phyloP scores from a whole-genome alignment of 2,888 invertebrate species.

The Drosophila macrospina region DNA sequence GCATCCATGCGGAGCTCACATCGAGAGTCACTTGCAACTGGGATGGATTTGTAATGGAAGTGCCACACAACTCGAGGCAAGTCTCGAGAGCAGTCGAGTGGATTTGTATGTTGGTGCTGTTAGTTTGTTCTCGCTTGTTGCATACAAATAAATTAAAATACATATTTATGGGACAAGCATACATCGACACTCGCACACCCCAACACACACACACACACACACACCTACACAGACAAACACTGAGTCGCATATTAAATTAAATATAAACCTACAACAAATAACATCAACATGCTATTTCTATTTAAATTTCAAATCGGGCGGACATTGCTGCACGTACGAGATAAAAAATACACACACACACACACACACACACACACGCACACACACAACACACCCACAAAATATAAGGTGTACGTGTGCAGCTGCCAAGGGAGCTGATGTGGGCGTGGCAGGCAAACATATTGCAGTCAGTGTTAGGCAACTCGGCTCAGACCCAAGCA shows the following conservation, averaged over 20 bases:
- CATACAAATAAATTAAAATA: slow-evolving; percentile 64
- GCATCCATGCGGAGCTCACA: slow-evolving; percentile 54
- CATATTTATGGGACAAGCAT: slow-evolving; percentile 50
- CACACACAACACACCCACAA: slow-evolving; percentile 5
- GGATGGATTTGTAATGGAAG: slow-evolving; percentile 38
- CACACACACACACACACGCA: slow-evolving; percentile 22
- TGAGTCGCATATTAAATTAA: slow-evolving; percentile 66
- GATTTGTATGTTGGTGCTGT: slow-evolving; percentile 32
- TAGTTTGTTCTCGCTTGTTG: slow-evolving; percentile 43
- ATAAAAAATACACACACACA: slow-evolving; percentile 66
- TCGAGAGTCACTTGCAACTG: slow-evolving; percentile 47
- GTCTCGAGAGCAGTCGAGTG: slow-evolving; percentile 42
- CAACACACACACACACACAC: neutral
- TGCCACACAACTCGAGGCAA: slow-evolving; percentile 43
- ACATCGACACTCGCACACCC: too few species aligned
- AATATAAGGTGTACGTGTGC: slow-evolving; percentile 49
- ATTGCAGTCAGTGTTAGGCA: slow-evolving; percentile 70
- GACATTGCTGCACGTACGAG: slow-evolving; percentile 75
- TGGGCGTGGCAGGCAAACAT: slow-evolving; percentile 69
- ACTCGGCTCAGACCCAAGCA: slow-evolving; percentile 49
- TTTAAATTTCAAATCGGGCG: slow-evolving; percentile 69
- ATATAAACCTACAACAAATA: slow-evolving; percentile 71
- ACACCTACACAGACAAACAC: neutral
- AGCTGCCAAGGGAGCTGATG: slow-evolving; percentile 35
- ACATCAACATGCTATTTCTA: slow-evolving; percentile 74